phyloP scores from a whole-genome alignment of 1,140 invertebrate genomes.

The Rhopalosiphum padi region DNA sequence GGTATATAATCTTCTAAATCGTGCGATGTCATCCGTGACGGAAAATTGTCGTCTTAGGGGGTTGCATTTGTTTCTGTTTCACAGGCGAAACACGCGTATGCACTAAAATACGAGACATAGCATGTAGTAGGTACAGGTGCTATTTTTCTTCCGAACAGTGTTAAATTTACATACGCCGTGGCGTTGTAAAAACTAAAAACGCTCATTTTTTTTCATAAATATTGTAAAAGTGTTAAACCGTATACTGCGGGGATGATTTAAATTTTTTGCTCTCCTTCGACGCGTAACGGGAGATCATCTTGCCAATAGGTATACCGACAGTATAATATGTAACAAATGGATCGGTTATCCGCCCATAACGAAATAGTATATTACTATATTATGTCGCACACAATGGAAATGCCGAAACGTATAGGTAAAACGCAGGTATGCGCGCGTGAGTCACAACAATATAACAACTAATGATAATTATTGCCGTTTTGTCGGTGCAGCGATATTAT shows the following conservation, averaged over 20 bases:
- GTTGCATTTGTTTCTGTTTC: too few species aligned
- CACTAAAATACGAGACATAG: too few species aligned
- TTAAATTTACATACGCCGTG: background rate
- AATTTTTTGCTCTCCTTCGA: background rate
- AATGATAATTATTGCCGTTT: slow-evolving; percentile 1
- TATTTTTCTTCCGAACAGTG: background rate
- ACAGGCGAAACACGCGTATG: too few species aligned
- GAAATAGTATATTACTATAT: background rate
- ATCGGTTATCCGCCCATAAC: background rate
- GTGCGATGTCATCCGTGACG: background rate
- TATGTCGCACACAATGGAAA: slow-evolving; percentile 5
- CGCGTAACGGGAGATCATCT: background rate
- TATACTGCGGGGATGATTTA: background rate
- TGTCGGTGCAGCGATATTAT: background rate
- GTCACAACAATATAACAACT: background rate
- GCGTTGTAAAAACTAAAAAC: background rate
- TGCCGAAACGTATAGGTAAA: background rate
- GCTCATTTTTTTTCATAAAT: background rate
- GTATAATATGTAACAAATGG: background rate
- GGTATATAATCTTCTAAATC: background rate
- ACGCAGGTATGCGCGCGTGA: background rate
- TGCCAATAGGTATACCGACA: background rate
- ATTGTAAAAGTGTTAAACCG: background rate
- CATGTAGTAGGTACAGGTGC: too few species aligned
- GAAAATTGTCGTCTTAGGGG: background rate